These are phyloP conservation scores for Paragorgia papillata DNA, from an alignment of 92 coral and sea anemone genomes.

Conservation along the genomic window DNA sequence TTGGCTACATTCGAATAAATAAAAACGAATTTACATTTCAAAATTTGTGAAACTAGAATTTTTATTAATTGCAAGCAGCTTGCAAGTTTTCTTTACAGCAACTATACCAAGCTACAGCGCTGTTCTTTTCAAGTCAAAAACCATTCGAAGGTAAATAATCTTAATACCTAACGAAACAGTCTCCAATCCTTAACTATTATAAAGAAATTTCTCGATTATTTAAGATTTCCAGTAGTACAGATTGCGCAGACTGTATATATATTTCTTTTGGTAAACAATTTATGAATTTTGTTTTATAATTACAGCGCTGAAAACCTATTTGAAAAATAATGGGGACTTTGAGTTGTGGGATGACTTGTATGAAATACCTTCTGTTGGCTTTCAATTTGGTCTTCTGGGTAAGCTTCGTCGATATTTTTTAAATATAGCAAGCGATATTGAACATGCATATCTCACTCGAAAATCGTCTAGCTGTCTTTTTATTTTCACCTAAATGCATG, in stretches of 20 bases:
- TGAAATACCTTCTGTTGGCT: slow-evolving; percentile 92
- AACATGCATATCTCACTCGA: neutral
- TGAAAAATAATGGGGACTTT: slow-evolving; percentile 67
- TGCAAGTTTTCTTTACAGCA: neutral
- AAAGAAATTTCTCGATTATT: neutral
- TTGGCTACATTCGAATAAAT: slow-evolving; percentile 10
- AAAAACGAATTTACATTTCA: slow-evolving; percentile 34
- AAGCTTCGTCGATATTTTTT: slow-evolving; percentile 41
- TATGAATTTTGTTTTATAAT: slow-evolving; percentile 9
- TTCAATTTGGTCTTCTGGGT: slow-evolving; percentile 98
- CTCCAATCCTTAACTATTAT: too few species aligned
- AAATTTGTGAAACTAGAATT: slow-evolving; percentile 28
- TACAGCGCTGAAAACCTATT: too few species aligned
- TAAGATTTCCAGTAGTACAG: neutral
- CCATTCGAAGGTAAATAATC: neutral
- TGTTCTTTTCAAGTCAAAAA: slow-evolving; percentile 29
- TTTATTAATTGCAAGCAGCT: slow-evolving; percentile 37
- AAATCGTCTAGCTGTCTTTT: too few species aligned
- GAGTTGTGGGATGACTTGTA: slow-evolving; percentile 94
- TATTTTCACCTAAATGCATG: too few species aligned
- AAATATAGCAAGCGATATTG: too few species aligned
- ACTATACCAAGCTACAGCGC: neutral
- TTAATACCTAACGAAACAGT: too few species aligned
- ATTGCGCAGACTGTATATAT: too few species aligned
- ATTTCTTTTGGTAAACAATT: neutral